A percentile compares a stretch with the other conserved stretches of the same genome.
phyloP scores from a whole-genome alignment of 2,113 vertebrate genomes.

The Climacteris rufus region DNA sequence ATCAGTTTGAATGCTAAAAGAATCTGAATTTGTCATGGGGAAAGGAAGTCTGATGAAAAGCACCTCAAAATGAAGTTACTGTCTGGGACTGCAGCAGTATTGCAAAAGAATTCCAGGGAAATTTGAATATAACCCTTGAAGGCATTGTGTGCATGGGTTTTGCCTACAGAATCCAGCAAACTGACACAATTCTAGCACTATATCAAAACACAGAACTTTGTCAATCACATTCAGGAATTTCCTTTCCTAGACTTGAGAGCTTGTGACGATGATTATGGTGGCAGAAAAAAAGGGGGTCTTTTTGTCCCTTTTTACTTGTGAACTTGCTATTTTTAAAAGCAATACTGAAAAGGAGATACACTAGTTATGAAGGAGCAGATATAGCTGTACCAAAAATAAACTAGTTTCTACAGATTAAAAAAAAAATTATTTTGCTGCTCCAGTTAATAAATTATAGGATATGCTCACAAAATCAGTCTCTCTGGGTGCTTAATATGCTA shows the following conservation, averaged over 20 bases:
- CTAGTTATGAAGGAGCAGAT: neutral
- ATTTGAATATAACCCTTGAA: neutral
- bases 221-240: neutral
- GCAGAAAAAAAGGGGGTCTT: neutral
- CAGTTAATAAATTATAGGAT: neutral
- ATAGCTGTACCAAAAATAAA: neutral
- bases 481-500: neutral
- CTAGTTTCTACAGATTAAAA: neutral
- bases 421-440: neutral
- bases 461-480: neutral
- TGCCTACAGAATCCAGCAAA: neutral
- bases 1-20: constrained; percentile 10
- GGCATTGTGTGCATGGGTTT: neutral
- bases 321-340: neutral
- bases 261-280: neutral
- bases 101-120: neutral
- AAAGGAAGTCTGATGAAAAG: neutral
- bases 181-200: neutral
- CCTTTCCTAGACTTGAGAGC: neutral
- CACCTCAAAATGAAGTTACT: constrained; percentile 25
- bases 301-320: neutral
- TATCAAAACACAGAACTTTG: neutral
- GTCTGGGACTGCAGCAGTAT: neutral
- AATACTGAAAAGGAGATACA: neutral
- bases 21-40: neutral